These are phyloP conservation scores for Fukomys damarensis DNA, from an alignment of 2,113 vertebrate genomes.

Conservation along the genomic window DNA sequence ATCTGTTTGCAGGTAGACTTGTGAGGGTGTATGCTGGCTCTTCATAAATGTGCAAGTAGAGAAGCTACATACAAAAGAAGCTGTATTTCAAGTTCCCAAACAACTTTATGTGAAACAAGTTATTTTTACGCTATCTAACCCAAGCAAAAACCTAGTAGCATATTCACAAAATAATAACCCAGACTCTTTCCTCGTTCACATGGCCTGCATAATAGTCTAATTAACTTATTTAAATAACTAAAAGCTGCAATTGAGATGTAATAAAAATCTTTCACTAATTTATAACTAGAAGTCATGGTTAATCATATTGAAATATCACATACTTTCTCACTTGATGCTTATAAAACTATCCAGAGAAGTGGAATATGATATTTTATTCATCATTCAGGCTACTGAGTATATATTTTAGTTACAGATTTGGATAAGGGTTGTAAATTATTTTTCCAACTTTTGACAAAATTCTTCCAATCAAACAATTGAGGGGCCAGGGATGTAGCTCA, in stretches of 20 bases:
- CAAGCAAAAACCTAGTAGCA: conserved; percentile 7
- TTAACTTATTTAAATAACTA: conserved; percentile 49
- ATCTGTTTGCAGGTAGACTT: neutral
- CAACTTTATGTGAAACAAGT: conserved; percentile 38
- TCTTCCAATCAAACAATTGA: conserved; percentile 8
- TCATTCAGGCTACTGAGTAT: neutral
- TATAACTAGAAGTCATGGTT: conserved; percentile 52
- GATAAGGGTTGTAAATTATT: conserved; percentile 20
- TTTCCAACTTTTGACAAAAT: conserved; percentile 5
- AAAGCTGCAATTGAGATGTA: conserved; percentile 45
- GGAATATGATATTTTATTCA: conserved; percentile 36
- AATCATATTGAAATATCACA: conserved; percentile 51
- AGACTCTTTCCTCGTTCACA: conserved; percentile 20
- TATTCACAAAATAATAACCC: conserved; percentile 39
- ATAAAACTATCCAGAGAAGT: conserved; percentile 63
- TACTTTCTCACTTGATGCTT: conserved; percentile 27
- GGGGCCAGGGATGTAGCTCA: too few relatives aligned
- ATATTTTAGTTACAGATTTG: conserved; percentile 25
- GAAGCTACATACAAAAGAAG: neutral
- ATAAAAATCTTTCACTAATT: conserved; percentile 32
- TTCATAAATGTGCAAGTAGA: neutral
- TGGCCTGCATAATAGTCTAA: conserved; percentile 47
- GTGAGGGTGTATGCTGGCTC: neutral
- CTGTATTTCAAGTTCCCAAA: neutral
- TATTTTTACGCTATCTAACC: conserved; percentile 2